These are phyloP conservation scores for Emydoidea blandingii DNA, from an alignment of 2,797 vertebrate species.

Conservation along the genomic window DNA sequence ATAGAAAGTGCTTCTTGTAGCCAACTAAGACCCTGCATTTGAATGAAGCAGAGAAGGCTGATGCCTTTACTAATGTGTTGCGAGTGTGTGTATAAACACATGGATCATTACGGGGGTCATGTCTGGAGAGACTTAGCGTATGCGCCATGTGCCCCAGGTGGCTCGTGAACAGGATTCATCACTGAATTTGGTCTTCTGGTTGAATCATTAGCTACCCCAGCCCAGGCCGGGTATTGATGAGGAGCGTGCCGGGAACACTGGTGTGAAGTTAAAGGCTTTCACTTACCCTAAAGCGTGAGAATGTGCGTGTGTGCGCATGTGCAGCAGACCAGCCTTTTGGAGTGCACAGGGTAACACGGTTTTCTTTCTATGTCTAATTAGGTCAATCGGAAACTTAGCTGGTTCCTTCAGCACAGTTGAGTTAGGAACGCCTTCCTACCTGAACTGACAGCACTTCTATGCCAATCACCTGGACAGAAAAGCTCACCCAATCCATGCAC, in stretches of 20 bases:
- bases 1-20: background rate
- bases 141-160: too few species aligned
- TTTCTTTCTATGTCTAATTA: background rate
- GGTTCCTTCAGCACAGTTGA: background rate
- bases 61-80: background rate
- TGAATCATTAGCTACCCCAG: too few species aligned
- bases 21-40: background rate
- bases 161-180: too few species aligned
- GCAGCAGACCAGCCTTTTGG: background rate
- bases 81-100: background rate
- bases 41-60: background rate
- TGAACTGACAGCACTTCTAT: background rate
- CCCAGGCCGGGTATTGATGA: too few species aligned
- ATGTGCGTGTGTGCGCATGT: background rate
- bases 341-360: background rate
- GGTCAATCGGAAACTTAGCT: background rate
- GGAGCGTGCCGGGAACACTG: background rate
- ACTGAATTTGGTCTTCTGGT: too few species aligned
- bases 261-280: background rate
- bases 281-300: background rate
- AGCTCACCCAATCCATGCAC: background rate
- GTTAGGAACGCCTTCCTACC: background rate
- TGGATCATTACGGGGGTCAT: background rate
- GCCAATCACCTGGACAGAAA: background rate
- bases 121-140: background rate